A percentile compares a stretch with the other conserved stretches of the same genome.
phyloP scores from a whole-genome alignment of 2,797 vertebrate species.

The Melanotaenia nigrans region DNA sequence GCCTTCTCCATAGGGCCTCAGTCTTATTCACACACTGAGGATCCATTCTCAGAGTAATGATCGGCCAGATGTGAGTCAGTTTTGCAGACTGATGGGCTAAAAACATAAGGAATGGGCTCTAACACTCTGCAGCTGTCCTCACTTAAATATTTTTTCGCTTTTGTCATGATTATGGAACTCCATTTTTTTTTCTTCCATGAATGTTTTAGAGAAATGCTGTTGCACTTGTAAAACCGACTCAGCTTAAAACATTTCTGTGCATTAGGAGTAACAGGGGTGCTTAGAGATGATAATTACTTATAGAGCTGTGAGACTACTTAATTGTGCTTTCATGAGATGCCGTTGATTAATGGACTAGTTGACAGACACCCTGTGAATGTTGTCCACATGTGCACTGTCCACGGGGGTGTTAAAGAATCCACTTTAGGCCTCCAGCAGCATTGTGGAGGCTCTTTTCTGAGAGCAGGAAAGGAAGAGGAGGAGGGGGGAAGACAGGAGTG shows the following conservation, averaged over 20 bases:
- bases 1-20: slow-evolving; percentile 49
- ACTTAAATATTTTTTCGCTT: slow-evolving; percentile 24
- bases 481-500: slow-evolving; percentile 17
- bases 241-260: slow-evolving; percentile 7
- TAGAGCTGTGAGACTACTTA: slow-evolving; percentile 61
- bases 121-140: slow-evolving; percentile 50
- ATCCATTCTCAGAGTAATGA: slow-evolving; percentile 70
- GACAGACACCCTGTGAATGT: slow-evolving; percentile 75
- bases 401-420: slow-evolving; percentile 81
- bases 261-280: slow-evolving; percentile 46
- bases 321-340: slow-evolving; percentile 75
- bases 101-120: slow-evolving; percentile 36
- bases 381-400: slow-evolving; percentile 78
- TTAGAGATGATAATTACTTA: slow-evolving; percentile 64
- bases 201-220: slow-evolving; percentile 12
- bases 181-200: slow-evolving; percentile 22
- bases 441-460: slow-evolving; percentile 75
- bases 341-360: slow-evolving; percentile 73
- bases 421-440: slow-evolving; percentile 68
- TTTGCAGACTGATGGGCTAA: slow-evolving; percentile 38
- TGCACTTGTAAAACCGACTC: slow-evolving; percentile 1
- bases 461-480: slow-evolving; percentile 47
- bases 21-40: slow-evolving; percentile 70
- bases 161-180: slow-evolving; percentile 34
- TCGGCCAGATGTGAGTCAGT: slow-evolving; percentile 68